Conservation (phyloP, 2,888 invertebrate genomes). For the Drosophila peninsularis region DNA sequence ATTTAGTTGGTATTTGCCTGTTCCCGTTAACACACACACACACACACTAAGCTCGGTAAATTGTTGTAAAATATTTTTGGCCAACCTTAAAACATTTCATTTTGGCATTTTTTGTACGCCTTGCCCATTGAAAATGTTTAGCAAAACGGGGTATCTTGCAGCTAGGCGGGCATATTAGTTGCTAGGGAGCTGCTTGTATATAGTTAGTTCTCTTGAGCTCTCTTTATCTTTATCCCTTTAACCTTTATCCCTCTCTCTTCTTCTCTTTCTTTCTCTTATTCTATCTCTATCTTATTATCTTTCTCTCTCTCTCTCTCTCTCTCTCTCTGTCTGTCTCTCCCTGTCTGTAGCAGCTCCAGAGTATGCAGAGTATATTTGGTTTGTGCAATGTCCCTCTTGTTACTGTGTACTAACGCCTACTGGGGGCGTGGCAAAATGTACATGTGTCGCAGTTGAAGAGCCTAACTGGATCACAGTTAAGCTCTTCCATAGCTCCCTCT, state of each 20-base stretch:
- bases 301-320: background rate
- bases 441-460: background rate
- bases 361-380: background rate
- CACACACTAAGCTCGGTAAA: slow-evolving; percentile 32
- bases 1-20: slow-evolving; percentile 38
- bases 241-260: too few species aligned
- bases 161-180: background rate
- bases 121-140: background rate
- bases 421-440: background rate
- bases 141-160: background rate
- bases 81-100: slow-evolving; percentile 76
- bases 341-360: background rate
- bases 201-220: too few species aligned
- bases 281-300: background rate
- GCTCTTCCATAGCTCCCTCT: background rate
- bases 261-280: background rate
- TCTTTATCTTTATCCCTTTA: background rate
- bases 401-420: background rate
- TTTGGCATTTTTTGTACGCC: slow-evolving; percentile 44
- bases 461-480: background rate
- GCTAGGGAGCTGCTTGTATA: too few species aligned
- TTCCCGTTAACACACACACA: slow-evolving; percentile 4
- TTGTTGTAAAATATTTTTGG: slow-evolving; percentile 71
- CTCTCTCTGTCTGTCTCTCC: background rate
- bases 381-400: too few species aligned